Evolutionary conservation across 2,797 vertebrate genomes (phyloP).

Genomic region (Potorous gilbertii): DNA sequence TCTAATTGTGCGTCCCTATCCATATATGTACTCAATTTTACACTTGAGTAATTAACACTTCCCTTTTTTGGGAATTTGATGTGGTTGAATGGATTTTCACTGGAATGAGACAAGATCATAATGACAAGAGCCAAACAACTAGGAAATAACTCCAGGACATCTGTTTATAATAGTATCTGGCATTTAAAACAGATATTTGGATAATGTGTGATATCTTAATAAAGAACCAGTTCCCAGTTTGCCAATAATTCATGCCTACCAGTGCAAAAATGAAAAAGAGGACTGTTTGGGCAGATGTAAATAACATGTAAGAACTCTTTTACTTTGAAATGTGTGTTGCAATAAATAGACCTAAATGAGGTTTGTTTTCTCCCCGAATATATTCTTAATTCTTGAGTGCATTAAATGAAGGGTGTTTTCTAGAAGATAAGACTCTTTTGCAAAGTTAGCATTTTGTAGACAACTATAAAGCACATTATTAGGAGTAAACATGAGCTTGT

Average conservation of each 20-base stretch:
- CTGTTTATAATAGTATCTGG: conserved; percentile 62
- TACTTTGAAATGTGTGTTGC: conserved; percentile 17
- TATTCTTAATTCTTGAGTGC: background rate
- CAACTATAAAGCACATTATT: conserved; percentile 28
- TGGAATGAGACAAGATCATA: conserved; percentile 61
- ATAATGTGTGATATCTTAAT: conserved; percentile 38
- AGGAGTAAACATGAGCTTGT: background rate
- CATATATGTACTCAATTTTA: background rate
- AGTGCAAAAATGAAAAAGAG: conserved; percentile 27
- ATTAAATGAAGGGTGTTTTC: background rate
- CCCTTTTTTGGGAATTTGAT: conserved; percentile 21
- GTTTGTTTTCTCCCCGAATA: background rate
- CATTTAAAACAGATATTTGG: conserved; percentile 59
- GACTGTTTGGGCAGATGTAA: conserved; percentile 55
- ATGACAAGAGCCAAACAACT: conserved; percentile 38
- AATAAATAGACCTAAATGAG: conserved; percentile 53
- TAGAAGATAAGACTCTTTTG: background rate
- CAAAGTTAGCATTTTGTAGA: conserved; percentile 41
- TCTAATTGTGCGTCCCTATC: background rate
- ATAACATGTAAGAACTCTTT: conserved; percentile 47
- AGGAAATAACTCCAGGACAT: conserved; percentile 50
- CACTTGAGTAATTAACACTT: conserved; percentile 47
- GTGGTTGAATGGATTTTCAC: conserved; percentile 54
- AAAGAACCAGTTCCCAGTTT: conserved; percentile 58
- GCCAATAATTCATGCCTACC: conserved; percentile 50